phyloP scores from a whole-genome alignment of 2,797 vertebrate genomes.

The Eospalax fontanierii region DNA sequence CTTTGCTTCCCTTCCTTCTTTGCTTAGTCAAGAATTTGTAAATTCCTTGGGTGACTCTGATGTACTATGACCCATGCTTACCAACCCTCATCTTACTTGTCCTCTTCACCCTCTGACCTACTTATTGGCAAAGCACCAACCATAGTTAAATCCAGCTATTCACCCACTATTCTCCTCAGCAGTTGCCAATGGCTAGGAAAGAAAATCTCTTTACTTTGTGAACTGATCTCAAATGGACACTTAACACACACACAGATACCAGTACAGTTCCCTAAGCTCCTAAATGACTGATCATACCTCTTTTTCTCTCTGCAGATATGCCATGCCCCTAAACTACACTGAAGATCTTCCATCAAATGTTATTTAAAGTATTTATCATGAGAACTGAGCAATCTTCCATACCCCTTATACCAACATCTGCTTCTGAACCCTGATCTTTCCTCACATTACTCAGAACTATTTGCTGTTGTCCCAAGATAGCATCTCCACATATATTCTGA shows the following conservation, averaged over 20 bases:
- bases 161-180: neutral
- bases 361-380: neutral
- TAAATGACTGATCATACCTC: neutral
- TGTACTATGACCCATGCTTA: neutral
- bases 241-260: neutral
- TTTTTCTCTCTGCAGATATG: neutral
- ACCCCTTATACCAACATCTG: neutral
- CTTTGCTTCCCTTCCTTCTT: neutral
- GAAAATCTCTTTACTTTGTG: neutral
- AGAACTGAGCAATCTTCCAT: neutral
- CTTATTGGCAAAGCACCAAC: slow-evolving; percentile 45
- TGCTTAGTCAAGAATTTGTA: slow-evolving; percentile 16
- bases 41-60: slow-evolving; percentile 29
- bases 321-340: neutral
- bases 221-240: slow-evolving; percentile 18
- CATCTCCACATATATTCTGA: neutral
- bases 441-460: neutral
- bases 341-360: neutral
- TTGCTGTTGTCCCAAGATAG: neutral
- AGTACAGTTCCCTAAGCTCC: neutral
- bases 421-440: neutral
- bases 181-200: slow-evolving; percentile 12
- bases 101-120: slow-evolving; percentile 35
- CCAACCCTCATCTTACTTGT: neutral
- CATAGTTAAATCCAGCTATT: slow-evolving; percentile 24